Percentiles rank a stretch among this genome's conserved stretches.
phyloP scores from a whole-genome alignment of 2,113 vertebrate species.

The Piaya cayana region DNA sequence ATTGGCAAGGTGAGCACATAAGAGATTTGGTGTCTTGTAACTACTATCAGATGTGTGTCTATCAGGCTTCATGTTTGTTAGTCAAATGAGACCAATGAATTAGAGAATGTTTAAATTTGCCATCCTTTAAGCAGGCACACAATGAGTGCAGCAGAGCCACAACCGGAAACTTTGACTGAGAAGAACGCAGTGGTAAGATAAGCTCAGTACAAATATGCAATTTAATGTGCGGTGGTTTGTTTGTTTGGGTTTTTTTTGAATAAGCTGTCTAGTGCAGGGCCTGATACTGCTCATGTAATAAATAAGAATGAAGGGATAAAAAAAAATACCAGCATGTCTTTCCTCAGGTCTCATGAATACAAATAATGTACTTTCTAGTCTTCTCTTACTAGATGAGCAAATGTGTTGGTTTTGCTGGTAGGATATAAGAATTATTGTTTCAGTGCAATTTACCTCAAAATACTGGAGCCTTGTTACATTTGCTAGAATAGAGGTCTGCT shows the following conservation, averaged over 20 bases:
- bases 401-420: background rate
- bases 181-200: conserved; percentile 76
- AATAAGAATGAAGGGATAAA: conserved; percentile 53
- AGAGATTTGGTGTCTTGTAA: conserved; percentile 85
- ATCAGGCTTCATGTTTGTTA: conserved; percentile 76
- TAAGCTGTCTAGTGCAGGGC: background rate
- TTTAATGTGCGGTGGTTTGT: background rate
- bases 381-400: conserved; percentile 23
- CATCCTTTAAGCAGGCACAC: conserved; percentile 61
- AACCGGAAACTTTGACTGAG: conserved; percentile 61
- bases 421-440: conserved; percentile 31
- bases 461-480: background rate
- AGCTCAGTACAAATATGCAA: conserved; percentile 54
- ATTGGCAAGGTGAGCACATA: conserved; percentile 79
- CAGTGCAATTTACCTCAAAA: background rate
- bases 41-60: conserved; percentile 74
- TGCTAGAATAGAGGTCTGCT: background rate
- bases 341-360: conserved; percentile 16
- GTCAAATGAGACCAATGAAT: conserved; percentile 73
- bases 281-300: conserved; percentile 33
- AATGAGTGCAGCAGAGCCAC: conserved; percentile 60
- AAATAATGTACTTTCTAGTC: conserved; percentile 61
- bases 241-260: background rate
- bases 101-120: conserved; percentile 70
- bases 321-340: conserved; percentile 5